A percentile compares a stretch with the other conserved stretches of the same genome.
These are phyloP conservation scores for Sus cebifrons DNA, from an alignment of 2,797 vertebrate genomes.

Conservation along the genomic window DNA sequence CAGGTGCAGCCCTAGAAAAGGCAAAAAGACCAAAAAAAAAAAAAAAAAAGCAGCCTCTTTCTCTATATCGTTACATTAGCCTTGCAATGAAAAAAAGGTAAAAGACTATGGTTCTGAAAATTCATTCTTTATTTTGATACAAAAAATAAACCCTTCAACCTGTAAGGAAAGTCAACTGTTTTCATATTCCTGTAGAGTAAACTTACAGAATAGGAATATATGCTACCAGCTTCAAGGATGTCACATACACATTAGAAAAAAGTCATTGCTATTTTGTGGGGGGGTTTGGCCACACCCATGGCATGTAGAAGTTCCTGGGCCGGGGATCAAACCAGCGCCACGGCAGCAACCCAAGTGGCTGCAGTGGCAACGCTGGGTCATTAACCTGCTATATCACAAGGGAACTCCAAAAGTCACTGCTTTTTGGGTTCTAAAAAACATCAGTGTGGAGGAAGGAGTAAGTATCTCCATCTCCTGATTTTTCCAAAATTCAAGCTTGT, in stretches of 20 bases:
- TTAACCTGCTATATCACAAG: no score
- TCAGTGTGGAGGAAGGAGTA: background rate
- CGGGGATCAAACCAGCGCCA: no score
- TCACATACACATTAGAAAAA: background rate
- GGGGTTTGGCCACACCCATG: no score
- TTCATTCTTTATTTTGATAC: conserved; percentile 69
- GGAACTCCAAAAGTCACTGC: background rate
- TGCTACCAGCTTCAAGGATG: conserved; percentile 38
- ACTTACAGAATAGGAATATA: conserved; percentile 28
- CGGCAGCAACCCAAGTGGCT: no score
- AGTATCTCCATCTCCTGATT: conserved; percentile 26
- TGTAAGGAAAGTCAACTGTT: conserved; percentile 40
- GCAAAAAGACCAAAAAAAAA: no score
- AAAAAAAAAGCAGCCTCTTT: background rate
- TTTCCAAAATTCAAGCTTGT: conserved; percentile 57
- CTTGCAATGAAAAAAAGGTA: background rate
- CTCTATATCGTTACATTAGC: background rate
- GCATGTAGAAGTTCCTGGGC: no score
- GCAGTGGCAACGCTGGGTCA: no score
- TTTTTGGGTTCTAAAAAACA: conserved; percentile 34
- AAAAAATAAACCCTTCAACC: conserved; percentile 72
- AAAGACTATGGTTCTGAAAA: conserved; percentile 38
- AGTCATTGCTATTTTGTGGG: background rate
- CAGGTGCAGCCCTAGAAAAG: no score
- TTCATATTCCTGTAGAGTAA: conserved; percentile 24